Evolutionary conservation across 2,113 vertebrate genomes (phyloP), one percentile per base, ranked within the genome.

Genomic region (Bos indicus): DNA sequence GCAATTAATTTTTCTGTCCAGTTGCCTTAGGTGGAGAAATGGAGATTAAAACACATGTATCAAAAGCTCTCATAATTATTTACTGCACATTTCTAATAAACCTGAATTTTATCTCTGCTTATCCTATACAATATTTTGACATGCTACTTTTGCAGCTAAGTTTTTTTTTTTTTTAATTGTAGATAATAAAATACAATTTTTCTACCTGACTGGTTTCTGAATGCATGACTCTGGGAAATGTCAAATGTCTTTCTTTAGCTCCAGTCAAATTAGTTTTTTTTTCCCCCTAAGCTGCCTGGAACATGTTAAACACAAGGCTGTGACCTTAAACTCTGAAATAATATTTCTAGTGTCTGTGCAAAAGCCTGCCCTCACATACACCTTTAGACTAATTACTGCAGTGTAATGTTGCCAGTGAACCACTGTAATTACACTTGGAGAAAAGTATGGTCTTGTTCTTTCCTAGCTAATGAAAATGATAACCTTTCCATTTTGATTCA

Each of bases 281-380:
- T 9, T 2, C 7, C 10, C 19, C 59, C 57, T 56, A 97, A 98
- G 94, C 67, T 95, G 93, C 92, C 67, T 59, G 54, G 98, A 98
- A 97, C 89, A 94, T 98, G 97, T 98, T 98, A 98, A 99, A 96
- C 97, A 95, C 48, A 98, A 98, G 90, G 94, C 96, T 98, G 28
- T 78, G 64, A 94, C 85, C 98, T 98, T 97, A 97, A 98, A 97
- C 91, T 98, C 88, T 95, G 28, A 97, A 98, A 89, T 40, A 97
- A 83, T 95, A 97, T 97, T 97, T 97, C 97, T 94, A 98, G 94
- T 97, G 95, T 96, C 95, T 94, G 81, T 97, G 88, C 84, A 94
- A 94, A 97, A 91, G 94, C 96, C 8, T 8, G 90, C 96, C 78
- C 92, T 91, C 94, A 64, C 92, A 96, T 57, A 96, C n/a, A 62